Evolutionary conservation across 2,797 vertebrate species (phyloP), one percentile per base, ranked within the genome.

Genomic region (Ctenochaetus hawaiiensis): DNA sequence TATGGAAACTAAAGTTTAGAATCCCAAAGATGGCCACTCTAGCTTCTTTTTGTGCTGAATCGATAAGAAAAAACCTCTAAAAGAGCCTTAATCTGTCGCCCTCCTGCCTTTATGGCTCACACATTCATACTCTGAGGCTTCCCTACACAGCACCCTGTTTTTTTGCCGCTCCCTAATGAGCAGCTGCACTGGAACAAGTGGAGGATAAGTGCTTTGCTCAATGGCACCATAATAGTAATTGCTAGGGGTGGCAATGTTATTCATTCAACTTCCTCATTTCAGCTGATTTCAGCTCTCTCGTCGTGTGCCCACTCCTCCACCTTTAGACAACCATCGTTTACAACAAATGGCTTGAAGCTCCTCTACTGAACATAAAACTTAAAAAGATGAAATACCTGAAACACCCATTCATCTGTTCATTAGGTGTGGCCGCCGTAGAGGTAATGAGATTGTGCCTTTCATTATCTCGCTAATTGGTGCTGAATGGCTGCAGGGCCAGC

Each of bases 381-480:
- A 18, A 56, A 77, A 63, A 84, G 43, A 63, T 6, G 4, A 61
- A 72, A 81, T 16, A 80, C 68, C 48, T 77, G 45, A 76, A 66
- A 79, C 73, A 57, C 51, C 52, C 61, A 75, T 72, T 82, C 58
- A 67, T 83, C 67, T 87, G 84, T 78, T 87, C 74, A 83, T 91
- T 87, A 89, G 71, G 47, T 30, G 72, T 63, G 69, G 72, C 63
- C 52, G 57, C 64, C 23, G 20, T 52, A 68, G 75, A 77, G 47
- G 66, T 88, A 92, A 92, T 90, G 82, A 91, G 82, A 83, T 67
- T 54, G 66, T 69, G 65, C 75, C 76, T 87, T 86, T 89, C 78
- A 92, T 92, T 91, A 90, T 54, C 82, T 89, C 73, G 47, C 80
- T 91, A 88, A 92, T 89, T 86, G 85, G 82, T 68, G 78, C 45